Base-by-base conservation (phyloP, 2,797 vertebrate genomes). In the Enteromius thamalakanensis region DNA sequence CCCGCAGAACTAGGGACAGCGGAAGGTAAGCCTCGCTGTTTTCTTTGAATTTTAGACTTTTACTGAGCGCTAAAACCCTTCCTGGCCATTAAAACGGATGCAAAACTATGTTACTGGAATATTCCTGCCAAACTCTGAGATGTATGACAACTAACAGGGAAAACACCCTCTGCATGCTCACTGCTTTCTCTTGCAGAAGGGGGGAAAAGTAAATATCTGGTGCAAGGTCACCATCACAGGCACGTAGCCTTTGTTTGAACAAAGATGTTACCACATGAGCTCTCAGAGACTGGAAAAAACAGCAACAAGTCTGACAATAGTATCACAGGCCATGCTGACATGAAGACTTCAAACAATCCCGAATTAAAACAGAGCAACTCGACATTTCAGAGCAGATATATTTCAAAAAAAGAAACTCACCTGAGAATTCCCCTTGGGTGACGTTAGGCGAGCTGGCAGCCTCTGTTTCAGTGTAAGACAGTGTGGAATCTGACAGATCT, bases 401-500 rank as follows among this genome's bases (percentile, higher is more conserved):
- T 60, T 42, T 21, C 11, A 26, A 51, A 55, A 53, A 21, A 51
- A 29, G 45, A 42, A 23, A 92, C 94, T 91, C 92, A 99, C 98
- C 97, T 96, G 98, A 98, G 94, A 99, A 98, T 89, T 98, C 97
- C 92, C 96, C 96, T 3, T 95, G 95, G 62, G 95, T 95, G 91
- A 94, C 88, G 91, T 97, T 96, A 92, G 97, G 97, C 64, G 96
- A 97, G 94, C 95, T 96, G 90, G 96, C 96, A 90, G 96, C 96
- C 96, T 99, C 98, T 6, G 95, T 97, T 98, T 99, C 98, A 98
- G 98, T 99, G 97, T 99, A 99, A 94, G 98, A 99, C 96, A 98
- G 96, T 90, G 97, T 98, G 94, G 97, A 98, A 96, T 99, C 97
- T 85, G 97, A 98, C 87, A 98, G 97, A 96, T 98, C 97, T 99